Evolutionary conservation across 2,797 vertebrate genomes (phyloP).

Genomic region (Cephalopachus bancanus): DNA sequence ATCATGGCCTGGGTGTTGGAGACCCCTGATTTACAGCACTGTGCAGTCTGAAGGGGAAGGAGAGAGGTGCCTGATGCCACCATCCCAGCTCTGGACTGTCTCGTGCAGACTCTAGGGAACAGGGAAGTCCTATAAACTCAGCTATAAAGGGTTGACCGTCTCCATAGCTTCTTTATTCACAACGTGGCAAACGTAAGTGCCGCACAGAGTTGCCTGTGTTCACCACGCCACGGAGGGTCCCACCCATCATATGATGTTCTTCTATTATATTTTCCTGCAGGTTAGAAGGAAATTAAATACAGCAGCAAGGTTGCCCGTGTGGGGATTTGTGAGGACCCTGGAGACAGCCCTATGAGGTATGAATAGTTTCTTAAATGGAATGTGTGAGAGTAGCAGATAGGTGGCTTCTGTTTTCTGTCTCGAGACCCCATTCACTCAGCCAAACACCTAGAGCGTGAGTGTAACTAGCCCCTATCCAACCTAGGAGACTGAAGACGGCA

Average conservation of each 20-base stretch:
- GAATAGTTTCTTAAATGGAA: not conserved
- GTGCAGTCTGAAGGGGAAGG: not conserved
- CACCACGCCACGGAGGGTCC: not conserved
- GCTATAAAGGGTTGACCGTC: too few relatives aligned
- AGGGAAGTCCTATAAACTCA: not conserved
- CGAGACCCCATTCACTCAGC: not conserved
- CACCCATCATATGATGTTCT: not conserved
- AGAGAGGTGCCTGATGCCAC: not conserved
- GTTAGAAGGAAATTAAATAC: not conserved
- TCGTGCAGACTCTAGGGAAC: not conserved
- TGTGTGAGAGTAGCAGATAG: too few relatives aligned
- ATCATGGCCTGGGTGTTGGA: too few relatives aligned
- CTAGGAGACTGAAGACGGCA: not conserved
- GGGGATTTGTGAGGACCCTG: not conserved
- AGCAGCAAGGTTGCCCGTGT: not conserved
- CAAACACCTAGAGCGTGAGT: not conserved
- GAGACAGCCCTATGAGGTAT: not conserved
- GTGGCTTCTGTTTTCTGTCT: not conserved
- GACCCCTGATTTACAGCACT: not conserved
- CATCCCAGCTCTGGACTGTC: not conserved
- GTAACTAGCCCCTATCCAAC: not conserved
- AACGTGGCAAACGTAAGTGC: too few relatives aligned
- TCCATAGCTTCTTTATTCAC: too few relatives aligned
- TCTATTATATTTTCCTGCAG: not conserved
- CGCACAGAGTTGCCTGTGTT: not conserved